A percentile compares a stretch with the other conserved stretches of the same genome.
Conservation (phyloP, 2,113 vertebrate species). For the Chrysochloris asiatica region DNA sequence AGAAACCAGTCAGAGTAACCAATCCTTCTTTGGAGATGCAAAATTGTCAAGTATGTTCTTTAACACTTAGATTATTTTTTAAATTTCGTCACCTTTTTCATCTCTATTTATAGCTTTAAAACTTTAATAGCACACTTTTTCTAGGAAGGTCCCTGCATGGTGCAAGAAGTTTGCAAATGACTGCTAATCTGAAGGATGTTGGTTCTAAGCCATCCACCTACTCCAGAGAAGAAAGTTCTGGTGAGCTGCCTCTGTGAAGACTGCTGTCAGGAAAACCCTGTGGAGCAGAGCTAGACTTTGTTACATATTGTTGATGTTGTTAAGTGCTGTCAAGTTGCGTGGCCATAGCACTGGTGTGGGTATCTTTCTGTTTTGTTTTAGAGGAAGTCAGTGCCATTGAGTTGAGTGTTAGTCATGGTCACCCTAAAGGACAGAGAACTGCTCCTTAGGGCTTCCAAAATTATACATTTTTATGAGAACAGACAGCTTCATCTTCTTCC, state of each 20-base stretch:
- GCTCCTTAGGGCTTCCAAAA: no score
- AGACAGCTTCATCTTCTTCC: no score
- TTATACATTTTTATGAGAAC: no score
- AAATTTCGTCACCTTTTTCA: background rate
- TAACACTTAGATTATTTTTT: background rate
- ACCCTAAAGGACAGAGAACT: no score
- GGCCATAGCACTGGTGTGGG: no score
- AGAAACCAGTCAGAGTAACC: background rate
- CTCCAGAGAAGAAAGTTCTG: background rate
- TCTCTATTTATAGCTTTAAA: background rate
- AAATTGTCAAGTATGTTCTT: background rate
- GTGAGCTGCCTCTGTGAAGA: background rate
- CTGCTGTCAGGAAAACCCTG: background rate
- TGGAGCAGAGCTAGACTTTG: background rate
- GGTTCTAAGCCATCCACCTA: background rate
- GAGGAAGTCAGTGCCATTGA: no score
- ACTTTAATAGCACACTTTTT: background rate
- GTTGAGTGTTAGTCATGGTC: no score
- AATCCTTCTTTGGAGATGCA: background rate
- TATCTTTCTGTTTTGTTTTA: no score
- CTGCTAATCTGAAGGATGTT: background rate
- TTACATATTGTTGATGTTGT: no score
- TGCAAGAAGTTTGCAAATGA: background rate
- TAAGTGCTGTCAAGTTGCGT: no score
- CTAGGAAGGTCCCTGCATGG: background rate